These are phyloP conservation scores for Deroplatys truncata DNA, from an alignment of 2,888 invertebrate species.

Conservation along the genomic window DNA sequence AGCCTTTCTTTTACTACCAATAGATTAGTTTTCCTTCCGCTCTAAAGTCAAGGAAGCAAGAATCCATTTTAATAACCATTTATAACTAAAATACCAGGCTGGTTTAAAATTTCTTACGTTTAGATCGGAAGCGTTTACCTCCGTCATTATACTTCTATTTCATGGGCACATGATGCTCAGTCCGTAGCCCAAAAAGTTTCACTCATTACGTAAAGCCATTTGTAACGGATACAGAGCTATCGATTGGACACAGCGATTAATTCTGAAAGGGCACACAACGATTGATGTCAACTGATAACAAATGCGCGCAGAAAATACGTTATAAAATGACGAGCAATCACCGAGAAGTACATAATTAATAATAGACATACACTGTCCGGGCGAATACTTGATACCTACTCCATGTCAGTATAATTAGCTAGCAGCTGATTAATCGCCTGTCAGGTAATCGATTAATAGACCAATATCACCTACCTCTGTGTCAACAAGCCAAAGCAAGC, in stretches of 20 bases:
- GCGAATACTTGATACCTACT: not conserved
- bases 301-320: not conserved
- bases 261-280: not conserved
- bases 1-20: no score
- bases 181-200: not conserved
- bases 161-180: not conserved
- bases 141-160: not conserved
- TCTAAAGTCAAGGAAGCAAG: no score
- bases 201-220: not conserved
- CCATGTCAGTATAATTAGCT: not conserved
- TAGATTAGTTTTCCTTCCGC: no score
- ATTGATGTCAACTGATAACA: not conserved
- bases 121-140: not conserved
- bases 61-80: no score
- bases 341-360: not conserved
- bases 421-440: not conserved
- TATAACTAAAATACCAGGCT: not conserved
- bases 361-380: not conserved
- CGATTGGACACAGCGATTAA: not conserved
- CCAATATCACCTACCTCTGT: not conserved
- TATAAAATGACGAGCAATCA: not conserved
- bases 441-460: not conserved
- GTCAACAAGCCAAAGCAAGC: not conserved
- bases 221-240: not conserved
- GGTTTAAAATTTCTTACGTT: not conserved